These are phyloP conservation scores for Butorides virescens DNA, from an alignment of 2,113 vertebrate genomes.

Conservation along the genomic window DNA sequence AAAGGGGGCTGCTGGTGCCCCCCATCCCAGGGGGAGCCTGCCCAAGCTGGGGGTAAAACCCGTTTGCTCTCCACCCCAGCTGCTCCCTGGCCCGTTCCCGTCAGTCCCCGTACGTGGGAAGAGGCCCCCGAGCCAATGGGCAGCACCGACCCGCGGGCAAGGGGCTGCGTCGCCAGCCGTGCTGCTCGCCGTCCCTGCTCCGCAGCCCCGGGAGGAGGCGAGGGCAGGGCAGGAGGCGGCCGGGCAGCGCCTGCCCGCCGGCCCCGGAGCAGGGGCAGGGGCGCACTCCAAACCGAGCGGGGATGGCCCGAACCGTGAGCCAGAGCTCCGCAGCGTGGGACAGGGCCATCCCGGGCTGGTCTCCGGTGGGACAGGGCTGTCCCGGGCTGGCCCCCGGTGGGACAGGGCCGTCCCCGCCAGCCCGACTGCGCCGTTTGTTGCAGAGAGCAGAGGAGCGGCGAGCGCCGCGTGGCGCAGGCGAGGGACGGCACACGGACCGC, in stretches of 20 bases:
- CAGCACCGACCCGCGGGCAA: neutral
- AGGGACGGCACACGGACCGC: neutral
- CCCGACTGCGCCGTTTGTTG: neutral
- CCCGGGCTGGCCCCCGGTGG: neutral
- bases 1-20: neutral
- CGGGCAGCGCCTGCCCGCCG: fast-evolving
- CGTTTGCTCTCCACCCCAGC: neutral
- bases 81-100: neutral
- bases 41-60: neutral
- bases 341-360: neutral
- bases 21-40: neutral
- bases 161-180: fast-evolving
- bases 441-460: neutral
- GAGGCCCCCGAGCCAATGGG: neutral
- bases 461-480: fast-evolving
- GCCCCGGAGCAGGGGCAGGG: fast-evolving
- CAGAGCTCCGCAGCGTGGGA: neutral
- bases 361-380: fast-evolving
- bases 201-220: too few species aligned
- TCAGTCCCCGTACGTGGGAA: neutral
- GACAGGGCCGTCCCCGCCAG: fast-evolving
- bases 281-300: neutral
- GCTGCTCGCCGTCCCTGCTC: neutral
- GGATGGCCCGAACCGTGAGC: fast-evolving
- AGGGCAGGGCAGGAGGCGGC: neutral